Evolutionary conservation across 2,797 vertebrate species (phyloP), one percentile per base, ranked within the genome.

Genomic region (Myotis vivesi): DNA sequence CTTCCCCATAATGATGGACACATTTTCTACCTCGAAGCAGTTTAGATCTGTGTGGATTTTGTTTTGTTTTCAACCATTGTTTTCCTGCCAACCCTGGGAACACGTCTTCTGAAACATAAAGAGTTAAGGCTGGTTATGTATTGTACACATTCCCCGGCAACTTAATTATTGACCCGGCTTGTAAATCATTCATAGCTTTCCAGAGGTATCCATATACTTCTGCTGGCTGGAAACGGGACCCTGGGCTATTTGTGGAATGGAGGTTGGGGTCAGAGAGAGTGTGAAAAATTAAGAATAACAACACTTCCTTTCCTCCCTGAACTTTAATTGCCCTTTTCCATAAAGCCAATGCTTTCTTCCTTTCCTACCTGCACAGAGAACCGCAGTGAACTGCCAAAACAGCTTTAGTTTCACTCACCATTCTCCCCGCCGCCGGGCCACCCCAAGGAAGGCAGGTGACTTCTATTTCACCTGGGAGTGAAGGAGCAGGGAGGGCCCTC

Each of bases 141-240:
- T 92, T 96, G 96, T 15, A 93, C 91, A 96, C 97, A 97, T 97
- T 97, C 97, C 96, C 41, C 41, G 88, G 92, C 92, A 95, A 95
- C 97, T 98, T 98, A 98, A 98, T 98, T 98, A 98, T 98, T 98
- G 98, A 98, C 98, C 95, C 93, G n/a, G 93, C 94, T 95, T 57
- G 94, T 98, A 97, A 98, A 98, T 98, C 98, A 98, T 98, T 98
- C 97, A 98, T 97, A 76, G 96, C 69, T 91, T 97, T 95, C 95
- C 96, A 97, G 97, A 95, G 89, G 3, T 97, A 97, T 98, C 97
- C 49, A n/a, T 97, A 91, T 92, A 96, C 98, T 94, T 95, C 96
- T 95, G 92, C 96, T 96, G 97, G 97, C 88, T 94, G 89, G 79
- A 97, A 97, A 96, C 17, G 0, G 75, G 19, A 41, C 89, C 86